phyloP scores from a whole-genome alignment of 2,888 invertebrate genomes.

The Luperina nickerlii region DNA sequence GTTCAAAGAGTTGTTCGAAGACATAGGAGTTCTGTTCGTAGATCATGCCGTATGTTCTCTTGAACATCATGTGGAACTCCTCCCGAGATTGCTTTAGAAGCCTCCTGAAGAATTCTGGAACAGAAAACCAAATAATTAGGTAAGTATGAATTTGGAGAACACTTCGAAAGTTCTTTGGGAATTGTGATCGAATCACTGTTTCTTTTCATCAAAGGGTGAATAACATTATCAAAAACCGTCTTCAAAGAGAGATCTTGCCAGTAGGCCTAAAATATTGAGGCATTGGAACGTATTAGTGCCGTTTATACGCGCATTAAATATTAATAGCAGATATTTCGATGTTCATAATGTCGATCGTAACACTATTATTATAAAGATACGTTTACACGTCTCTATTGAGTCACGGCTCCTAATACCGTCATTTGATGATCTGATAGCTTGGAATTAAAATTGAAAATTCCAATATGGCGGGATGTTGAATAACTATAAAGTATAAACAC shows the following conservation, averaged over 20 bases:
- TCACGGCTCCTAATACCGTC: conserved; percentile 22
- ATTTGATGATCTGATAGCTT: background rate
- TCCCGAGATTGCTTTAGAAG: conserved; percentile 95
- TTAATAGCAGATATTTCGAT: conserved; percentile 60
- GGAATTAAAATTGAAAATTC: conserved; percentile 5
- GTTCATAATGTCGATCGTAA: conserved; percentile 41
- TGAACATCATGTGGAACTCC: conserved; percentile 98
- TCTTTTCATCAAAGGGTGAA: conserved; percentile 36
- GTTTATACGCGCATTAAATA: conserved; percentile 55
- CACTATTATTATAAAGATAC: conserved; percentile 47
- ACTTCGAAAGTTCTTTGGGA: background rate
- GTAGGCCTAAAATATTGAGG: conserved; percentile 29
- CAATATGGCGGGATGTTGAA: background rate
- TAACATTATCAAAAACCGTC: conserved; percentile 36
- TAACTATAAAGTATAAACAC: background rate
- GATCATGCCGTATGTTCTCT: conserved; percentile 97
- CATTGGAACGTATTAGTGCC: conserved; percentile 32
- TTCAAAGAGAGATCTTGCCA: conserved; percentile 25
- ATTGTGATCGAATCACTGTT: background rate
- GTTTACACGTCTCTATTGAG: conserved; percentile 23
- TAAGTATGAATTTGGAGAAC: background rate
- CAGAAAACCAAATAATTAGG: conserved; percentile 57
- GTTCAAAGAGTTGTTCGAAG: conserved; percentile 97
- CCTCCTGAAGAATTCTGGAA: conserved; percentile 97
- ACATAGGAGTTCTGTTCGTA: conserved; percentile 98